Evolutionary conservation across 2,113 vertebrate species (phyloP).

Genomic region (Euleptes europaea): DNA sequence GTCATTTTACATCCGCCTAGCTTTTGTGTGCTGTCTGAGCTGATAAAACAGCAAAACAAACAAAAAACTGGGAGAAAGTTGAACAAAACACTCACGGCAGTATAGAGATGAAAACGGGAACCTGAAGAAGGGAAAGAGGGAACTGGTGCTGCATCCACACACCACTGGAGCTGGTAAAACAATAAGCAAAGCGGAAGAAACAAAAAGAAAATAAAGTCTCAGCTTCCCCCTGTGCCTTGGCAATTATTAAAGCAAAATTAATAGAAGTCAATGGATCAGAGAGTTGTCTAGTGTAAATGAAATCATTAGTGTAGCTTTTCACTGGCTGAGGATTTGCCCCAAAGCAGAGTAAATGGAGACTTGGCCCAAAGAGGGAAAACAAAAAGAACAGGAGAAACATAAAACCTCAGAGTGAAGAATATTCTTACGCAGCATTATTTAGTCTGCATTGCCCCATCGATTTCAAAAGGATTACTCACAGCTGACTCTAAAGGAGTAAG

Average conservation of each 20-base stretch:
- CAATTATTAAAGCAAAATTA: background rate
- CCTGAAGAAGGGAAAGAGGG: too few species aligned
- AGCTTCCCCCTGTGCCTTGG: background rate
- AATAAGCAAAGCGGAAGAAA: background rate
- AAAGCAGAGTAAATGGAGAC: background rate
- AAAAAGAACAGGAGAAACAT: slow-evolving; percentile 39
- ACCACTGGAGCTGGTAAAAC: background rate
- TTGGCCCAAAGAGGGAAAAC: background rate
- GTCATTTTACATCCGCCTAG: background rate
- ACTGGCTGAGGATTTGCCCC: rapidly evolving
- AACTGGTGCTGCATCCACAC: too few species aligned
- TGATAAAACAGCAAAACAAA: background rate
- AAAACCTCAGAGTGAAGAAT: slow-evolving; percentile 55
- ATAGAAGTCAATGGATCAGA: background rate
- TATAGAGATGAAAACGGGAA: rapidly evolving
- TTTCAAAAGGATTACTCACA: slow-evolving; percentile 40
- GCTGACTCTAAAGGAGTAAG: slow-evolving; percentile 29
- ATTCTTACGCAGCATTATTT: slow-evolving; percentile 31
- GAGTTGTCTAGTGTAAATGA: rapidly evolving
- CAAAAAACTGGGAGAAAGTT: rapidly evolving
- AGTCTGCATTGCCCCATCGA: slow-evolving; percentile 52
- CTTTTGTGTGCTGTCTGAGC: rapidly evolving
- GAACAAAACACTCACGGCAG: rapidly evolving
- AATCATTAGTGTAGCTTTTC: background rate
- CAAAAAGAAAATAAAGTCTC: background rate